These are phyloP conservation scores for Aplysia californica DNA, from an alignment of 1,140 invertebrate genomes.

Conservation along the genomic window DNA sequence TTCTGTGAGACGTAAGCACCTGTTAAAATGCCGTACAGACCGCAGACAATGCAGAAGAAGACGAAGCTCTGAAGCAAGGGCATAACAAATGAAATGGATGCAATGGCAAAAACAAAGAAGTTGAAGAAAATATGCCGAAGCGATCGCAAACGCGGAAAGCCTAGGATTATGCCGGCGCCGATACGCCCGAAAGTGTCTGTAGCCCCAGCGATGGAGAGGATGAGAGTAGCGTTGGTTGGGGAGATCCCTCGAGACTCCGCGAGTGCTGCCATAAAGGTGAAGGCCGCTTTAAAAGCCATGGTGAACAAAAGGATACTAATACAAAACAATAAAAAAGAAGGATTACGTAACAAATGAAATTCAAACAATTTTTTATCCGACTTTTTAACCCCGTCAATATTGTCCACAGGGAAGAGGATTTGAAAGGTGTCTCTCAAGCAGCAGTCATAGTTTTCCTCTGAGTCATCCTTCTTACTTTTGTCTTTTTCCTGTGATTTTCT, in stretches of 20 bases:
- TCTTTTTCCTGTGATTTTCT: constrained; percentile 1
- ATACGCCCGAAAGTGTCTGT: constrained; percentile 48
- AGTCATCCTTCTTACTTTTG: constrained; percentile 29
- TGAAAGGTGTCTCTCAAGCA: background rate
- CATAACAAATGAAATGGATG: constrained; percentile 38
- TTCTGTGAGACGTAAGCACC: constrained; percentile 81
- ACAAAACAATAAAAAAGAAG: constrained; percentile 50
- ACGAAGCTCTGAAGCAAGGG: constrained; percentile 37
- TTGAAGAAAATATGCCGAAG: constrained; percentile 48
- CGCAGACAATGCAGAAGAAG: constrained; percentile 37
- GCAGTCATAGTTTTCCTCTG: background rate
- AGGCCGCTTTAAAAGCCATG: constrained; percentile 46
- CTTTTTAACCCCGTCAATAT: background rate
- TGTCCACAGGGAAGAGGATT: constrained; percentile 21
- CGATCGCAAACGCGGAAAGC: constrained; percentile 42
- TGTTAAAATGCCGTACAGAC: constrained; percentile 45
- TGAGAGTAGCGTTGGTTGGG: constrained; percentile 39
- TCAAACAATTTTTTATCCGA: constrained; percentile 35
- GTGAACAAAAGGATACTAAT: constrained; percentile 50
- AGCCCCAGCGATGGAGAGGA: constrained; percentile 47
- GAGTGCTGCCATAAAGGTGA: constrained; percentile 55
- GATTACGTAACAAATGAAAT: constrained; percentile 47
- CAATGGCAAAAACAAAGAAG: constrained; percentile 43
- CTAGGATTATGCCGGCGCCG: constrained; percentile 42
- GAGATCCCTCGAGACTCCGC: constrained; percentile 43